phyloP scores from a whole-genome alignment of 2,888 invertebrate genomes.

The Elmis aenea region DNA sequence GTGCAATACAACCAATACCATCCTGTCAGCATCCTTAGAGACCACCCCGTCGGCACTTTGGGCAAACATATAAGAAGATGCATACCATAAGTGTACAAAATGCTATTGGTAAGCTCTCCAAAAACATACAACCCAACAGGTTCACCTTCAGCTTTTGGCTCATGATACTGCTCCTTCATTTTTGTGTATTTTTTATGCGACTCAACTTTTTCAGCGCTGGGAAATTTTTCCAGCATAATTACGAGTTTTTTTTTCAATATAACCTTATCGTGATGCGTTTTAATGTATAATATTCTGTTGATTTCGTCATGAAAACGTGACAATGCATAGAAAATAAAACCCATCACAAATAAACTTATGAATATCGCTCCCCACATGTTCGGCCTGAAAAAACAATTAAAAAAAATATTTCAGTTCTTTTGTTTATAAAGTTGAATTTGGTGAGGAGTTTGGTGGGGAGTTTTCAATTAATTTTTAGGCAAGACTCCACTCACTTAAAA shows the following conservation, averaged over 20 bases:
- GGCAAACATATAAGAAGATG: conserved; percentile 73
- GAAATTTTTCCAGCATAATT: not conserved
- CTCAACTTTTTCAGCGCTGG: conserved; percentile 26
- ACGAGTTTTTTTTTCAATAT: not conserved
- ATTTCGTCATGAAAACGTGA: conserved; percentile 56
- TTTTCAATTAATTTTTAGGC: too few relatives aligned
- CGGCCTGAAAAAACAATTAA: conserved; percentile 32
- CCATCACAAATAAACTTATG: conserved; percentile 60
- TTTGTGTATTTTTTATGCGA: conserved; percentile 34
- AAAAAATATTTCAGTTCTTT: conserved; percentile 8
- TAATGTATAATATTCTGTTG: conserved; percentile 13
- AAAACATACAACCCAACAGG: conserved; percentile 62
- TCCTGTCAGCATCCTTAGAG: conserved; percentile 72
- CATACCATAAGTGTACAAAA: conserved; percentile 79
- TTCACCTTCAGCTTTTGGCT: conserved; percentile 33
- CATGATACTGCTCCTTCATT: conserved; percentile 36
- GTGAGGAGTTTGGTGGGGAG: too few relatives aligned
- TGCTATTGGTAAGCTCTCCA: conserved; percentile 65
- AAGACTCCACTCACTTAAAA: conserved; percentile 57
- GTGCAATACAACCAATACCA: conserved; percentile 87
- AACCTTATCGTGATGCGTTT: not conserved
- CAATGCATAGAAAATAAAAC: conserved; percentile 60
- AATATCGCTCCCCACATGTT: conserved; percentile 73
- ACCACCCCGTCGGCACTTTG: conserved; percentile 72
- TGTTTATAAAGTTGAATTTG: too few relatives aligned